Conservation (phyloP, 2,113 vertebrate species). For the Tinamus guttatus region DNA sequence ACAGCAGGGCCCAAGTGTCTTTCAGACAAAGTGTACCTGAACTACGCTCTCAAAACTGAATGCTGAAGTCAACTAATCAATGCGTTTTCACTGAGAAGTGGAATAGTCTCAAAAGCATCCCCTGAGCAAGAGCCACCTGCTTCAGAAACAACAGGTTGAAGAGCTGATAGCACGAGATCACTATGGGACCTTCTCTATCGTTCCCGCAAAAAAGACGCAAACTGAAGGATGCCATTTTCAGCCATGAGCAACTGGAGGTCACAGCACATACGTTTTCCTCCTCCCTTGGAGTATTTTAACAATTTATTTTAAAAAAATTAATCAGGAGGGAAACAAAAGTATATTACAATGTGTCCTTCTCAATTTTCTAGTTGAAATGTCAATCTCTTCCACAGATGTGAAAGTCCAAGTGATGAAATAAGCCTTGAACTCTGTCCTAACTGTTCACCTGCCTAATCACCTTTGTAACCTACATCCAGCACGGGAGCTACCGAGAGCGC, state of each 20-base stretch:
- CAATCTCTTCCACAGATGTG: not conserved
- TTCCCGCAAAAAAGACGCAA: not conserved
- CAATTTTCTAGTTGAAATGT: not conserved
- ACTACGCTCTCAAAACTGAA: not conserved
- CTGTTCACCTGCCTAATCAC: not conserved
- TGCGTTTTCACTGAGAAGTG: not conserved
- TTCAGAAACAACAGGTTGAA: not conserved
- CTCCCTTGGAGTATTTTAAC: not conserved
- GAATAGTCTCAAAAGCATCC: not conserved
- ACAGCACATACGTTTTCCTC: not conserved
- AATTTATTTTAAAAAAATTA: not conserved
- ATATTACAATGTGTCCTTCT: not conserved
- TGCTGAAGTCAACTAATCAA: not conserved
- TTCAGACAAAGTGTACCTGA: fast-evolving
- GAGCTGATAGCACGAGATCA: not conserved
- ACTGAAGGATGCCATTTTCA: not conserved
- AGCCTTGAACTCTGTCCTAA: slow-evolving; percentile 54
- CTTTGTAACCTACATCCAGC: slow-evolving; percentile 3
- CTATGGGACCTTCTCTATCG: not conserved
- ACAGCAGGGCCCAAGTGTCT: not conserved
- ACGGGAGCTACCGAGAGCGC: not conserved
- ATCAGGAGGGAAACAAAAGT: not conserved
- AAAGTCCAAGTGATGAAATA: slow-evolving; percentile 56
- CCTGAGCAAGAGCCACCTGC: not conserved
- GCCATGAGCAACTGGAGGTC: not conserved